phyloP scores from a whole-genome alignment of 2,888 invertebrate species.

The Byasa hedistus region DNA sequence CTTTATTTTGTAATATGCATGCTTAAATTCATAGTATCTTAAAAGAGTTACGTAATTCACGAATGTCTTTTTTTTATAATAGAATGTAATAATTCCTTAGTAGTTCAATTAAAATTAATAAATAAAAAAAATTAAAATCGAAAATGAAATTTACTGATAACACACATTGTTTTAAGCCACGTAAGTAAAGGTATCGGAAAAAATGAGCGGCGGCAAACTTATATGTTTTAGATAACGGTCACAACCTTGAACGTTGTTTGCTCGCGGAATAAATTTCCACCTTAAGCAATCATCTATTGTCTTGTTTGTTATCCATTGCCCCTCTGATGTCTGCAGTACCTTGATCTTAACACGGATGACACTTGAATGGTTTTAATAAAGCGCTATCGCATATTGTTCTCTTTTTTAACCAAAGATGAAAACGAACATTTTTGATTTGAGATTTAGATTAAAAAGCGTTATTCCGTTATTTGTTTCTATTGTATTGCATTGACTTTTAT shows the following conservation, averaged over 20 bases:
- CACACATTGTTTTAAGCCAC: slow-evolving; percentile 3
- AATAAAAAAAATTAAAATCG: not conserved
- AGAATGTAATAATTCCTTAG: not conserved
- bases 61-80: too few species aligned
- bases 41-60: too few species aligned
- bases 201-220: slow-evolving; percentile 16
- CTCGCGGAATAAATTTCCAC: slow-evolving; percentile 45
- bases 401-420: slow-evolving; percentile 6
- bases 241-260: slow-evolving; percentile 30
- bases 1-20: too few species aligned
- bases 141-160: not conserved
- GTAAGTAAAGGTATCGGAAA: slow-evolving; percentile 6
- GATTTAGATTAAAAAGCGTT: slow-evolving; percentile 7
- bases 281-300: slow-evolving; percentile 47
- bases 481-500: not conserved
- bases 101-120: not conserved
- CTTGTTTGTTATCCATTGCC: slow-evolving; percentile 23
- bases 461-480: slow-evolving; percentile 2
- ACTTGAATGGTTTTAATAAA: slow-evolving; percentile 17
- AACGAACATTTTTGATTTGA: slow-evolving; percentile 7
- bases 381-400: slow-evolving; percentile 3
- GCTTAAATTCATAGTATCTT: too few species aligned
- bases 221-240: slow-evolving; percentile 16
- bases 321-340: slow-evolving; percentile 7
- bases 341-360: slow-evolving; percentile 7